Conservation (phyloP, 2,113 vertebrate genomes). For the Neogobius melanostomus region DNA sequence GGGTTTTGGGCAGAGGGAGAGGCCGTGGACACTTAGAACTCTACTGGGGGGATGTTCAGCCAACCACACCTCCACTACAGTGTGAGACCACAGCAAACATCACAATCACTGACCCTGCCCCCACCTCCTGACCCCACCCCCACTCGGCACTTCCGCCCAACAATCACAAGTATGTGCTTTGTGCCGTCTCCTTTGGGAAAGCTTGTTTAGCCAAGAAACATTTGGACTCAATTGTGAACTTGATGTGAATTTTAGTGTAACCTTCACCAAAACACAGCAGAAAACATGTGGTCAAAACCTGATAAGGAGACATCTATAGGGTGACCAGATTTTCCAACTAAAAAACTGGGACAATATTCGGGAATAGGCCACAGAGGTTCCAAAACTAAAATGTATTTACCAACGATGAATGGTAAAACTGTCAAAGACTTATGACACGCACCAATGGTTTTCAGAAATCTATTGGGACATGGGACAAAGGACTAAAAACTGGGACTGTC, state of each 20-base stretch:
- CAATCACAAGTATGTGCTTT: neutral
- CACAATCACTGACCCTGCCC: neutral
- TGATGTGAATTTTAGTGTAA: neutral
- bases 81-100: neutral
- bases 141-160: neutral
- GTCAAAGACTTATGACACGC: too few relatives aligned
- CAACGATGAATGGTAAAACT: too few relatives aligned
- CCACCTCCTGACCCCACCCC: neutral
- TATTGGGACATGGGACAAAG: too few relatives aligned
- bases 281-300: too few relatives aligned
- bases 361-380: too few relatives aligned
- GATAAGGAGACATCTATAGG: too few relatives aligned
- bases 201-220: neutral
- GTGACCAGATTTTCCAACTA: too few relatives aligned
- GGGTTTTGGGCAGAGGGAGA: neutral
- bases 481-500: too few relatives aligned
- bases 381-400: too few relatives aligned
- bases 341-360: too few relatives aligned
- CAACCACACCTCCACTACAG: neutral
- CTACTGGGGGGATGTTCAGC: neutral
- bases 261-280: neutral
- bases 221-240: neutral
- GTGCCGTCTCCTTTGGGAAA: neutral
- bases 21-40: neutral
- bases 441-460: too few relatives aligned